Percentiles rank a stretch among this genome's conserved stretches.
phyloP scores from a whole-genome alignment of 92 coral and sea anemone genomes.

The Epizoanthus scotinus region DNA sequence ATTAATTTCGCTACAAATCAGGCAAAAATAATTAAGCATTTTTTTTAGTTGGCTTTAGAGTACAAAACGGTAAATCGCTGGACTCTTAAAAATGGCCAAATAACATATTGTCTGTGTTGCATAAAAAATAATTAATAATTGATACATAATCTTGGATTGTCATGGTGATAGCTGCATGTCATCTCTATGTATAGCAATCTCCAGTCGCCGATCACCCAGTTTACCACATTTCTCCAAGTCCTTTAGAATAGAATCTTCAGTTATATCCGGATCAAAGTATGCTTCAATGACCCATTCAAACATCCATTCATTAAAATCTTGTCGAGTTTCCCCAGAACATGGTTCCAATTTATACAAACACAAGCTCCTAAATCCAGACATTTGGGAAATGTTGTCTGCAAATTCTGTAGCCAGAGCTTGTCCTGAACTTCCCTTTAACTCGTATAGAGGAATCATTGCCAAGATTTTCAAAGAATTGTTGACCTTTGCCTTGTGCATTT shows the following conservation, averaged over 20 bases:
- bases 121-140: no score
- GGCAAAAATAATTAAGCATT: no score
- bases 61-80: no score
- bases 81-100: no score
- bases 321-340: conserved; percentile 54
- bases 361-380: conserved; percentile 69
- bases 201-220: conserved; percentile 61
- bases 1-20: no score
- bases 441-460: conserved; percentile 66
- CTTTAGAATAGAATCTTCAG: conserved; percentile 54
- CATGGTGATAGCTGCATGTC: conserved; percentile 68
- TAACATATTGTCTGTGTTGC: no score
- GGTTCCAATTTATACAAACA: conserved; percentile 73
- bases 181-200: conserved; percentile 69
- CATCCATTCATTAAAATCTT: conserved; percentile 50
- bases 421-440: conserved; percentile 18
- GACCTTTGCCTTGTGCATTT: conserved; percentile 52
- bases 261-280: conserved; percentile 47
- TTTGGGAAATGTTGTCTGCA: conserved; percentile 48
- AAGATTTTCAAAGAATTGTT: conserved; percentile 68
- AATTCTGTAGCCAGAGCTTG: conserved; percentile 51
- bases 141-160: neutral
- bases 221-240: conserved; percentile 53
- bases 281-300: conserved; percentile 88
- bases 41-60: no score